Percentiles rank a stretch among this genome's conserved stretches.
These are phyloP conservation scores for Blastomussa wellsi DNA, from an alignment of 92 coral and sea anemone genomes.

Conservation along the genomic window DNA sequence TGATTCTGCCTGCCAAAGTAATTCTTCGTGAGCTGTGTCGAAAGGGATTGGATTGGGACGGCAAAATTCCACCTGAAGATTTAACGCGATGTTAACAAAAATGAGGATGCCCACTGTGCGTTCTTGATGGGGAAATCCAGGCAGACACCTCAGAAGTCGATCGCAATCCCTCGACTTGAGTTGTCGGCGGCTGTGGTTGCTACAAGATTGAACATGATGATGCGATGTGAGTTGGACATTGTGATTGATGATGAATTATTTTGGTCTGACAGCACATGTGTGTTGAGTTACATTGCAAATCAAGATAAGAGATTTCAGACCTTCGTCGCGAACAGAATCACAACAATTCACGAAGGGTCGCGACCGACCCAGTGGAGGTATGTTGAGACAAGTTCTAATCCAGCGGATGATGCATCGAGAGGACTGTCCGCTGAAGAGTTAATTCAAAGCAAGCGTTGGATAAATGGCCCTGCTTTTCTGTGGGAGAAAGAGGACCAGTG, in stretches of 20 bases:
- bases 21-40: too few species aligned
- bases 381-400: constrained; percentile 13
- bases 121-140: constrained; percentile 9
- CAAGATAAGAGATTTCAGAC: constrained; percentile 8
- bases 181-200: constrained; percentile 14
- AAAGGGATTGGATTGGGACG: neutral
- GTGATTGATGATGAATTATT: neutral
- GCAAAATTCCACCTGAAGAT: neutral
- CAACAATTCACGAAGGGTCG: constrained; percentile 7
- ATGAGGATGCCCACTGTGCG: neutral
- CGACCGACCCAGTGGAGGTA: constrained; percentile 13
- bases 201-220: neutral
- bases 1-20: too few species aligned
- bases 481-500: neutral
- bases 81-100: neutral
- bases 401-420: constrained; percentile 29
- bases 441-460: neutral
- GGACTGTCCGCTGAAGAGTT: neutral
- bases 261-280: constrained; percentile 17
- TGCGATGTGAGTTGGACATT: constrained; percentile 13
- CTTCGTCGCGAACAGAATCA: constrained; percentile 16
- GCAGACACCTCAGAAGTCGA: constrained; percentile 8
- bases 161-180: constrained; percentile 7
- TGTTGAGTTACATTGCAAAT: neutral
- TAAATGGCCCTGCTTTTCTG: constrained; percentile 4